A percentile compares a stretch with the other conserved stretches of the same genome.
Conservation (phyloP, 2,888 invertebrate genomes). For the Nysson spinosus region DNA sequence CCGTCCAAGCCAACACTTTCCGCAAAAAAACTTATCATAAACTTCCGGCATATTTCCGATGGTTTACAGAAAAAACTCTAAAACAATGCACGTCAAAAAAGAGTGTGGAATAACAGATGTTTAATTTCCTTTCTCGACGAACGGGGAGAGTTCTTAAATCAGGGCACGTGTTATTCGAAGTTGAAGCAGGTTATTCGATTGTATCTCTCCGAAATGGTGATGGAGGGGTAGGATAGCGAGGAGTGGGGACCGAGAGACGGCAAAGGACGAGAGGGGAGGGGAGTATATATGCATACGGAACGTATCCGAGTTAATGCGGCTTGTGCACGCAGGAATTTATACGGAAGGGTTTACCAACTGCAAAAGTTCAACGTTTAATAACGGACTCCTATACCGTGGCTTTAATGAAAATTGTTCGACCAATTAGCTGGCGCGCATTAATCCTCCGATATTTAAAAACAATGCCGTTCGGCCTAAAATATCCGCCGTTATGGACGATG, state of each 20-base stretch:
- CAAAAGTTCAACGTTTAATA: constrained; percentile 51
- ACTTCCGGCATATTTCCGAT: too few relatives aligned
- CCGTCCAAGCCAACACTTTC: too few relatives aligned
- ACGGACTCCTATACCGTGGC: constrained; percentile 32
- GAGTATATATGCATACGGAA: constrained; percentile 24
- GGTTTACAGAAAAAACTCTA: too few relatives aligned
- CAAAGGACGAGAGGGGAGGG: not conserved
- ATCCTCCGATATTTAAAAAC: too few relatives aligned
- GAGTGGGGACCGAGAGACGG: not conserved
- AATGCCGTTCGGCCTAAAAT: too few relatives aligned
- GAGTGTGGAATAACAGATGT: not conserved
- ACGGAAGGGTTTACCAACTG: constrained; percentile 19
- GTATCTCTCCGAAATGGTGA: constrained; percentile 32
- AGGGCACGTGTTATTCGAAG: constrained; percentile 42
- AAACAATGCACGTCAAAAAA: too few relatives aligned
- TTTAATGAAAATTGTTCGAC: constrained; percentile 26
- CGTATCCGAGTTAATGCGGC: constrained; percentile 40
- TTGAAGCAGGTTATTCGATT: constrained; percentile 47
- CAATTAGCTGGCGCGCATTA: constrained; percentile 10
- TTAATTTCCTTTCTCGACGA: constrained; percentile 10
- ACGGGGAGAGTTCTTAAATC: constrained; percentile 45
- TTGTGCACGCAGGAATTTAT: constrained; percentile 24
- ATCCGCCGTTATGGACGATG: too few relatives aligned
- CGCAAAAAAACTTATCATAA: too few relatives aligned
- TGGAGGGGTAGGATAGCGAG: not conserved